Evolutionary conservation across 2,797 vertebrate species (phyloP).

Genomic region (Megaceryle alcyon): DNA sequence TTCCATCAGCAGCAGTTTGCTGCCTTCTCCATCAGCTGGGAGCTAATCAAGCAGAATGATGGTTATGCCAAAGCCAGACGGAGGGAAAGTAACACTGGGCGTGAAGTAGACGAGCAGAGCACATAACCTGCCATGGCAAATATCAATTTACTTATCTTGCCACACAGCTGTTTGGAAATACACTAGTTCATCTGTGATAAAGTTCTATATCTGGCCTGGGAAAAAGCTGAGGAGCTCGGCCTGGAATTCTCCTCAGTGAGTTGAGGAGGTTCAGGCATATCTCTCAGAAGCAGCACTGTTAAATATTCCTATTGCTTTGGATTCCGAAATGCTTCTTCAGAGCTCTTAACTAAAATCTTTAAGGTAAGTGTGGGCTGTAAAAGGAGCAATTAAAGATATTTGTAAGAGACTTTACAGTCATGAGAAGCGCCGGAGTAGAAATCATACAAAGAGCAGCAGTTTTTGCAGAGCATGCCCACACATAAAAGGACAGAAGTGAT

Average conservation of each 20-base stretch:
- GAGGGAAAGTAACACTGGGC: neutral
- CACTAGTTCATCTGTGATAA: neutral
- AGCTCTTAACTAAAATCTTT: neutral
- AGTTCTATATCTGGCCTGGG: neutral
- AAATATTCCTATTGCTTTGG: neutral
- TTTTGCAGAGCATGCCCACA: neutral
- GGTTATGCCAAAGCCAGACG: neutral
- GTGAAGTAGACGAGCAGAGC: neutral
- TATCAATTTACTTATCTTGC: neutral
- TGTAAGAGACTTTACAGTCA: neutral
- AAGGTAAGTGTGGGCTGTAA: neutral
- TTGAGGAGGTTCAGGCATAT: neutral
- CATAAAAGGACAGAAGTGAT: neutral
- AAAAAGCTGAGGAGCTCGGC: neutral
- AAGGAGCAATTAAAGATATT: neutral
- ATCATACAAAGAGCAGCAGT: neutral
- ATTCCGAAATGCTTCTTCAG: neutral
- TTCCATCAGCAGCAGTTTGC: neutral
- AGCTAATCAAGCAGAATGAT: neutral
- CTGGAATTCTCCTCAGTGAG: neutral
- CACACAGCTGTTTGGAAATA: neutral
- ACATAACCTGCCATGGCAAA: neutral
- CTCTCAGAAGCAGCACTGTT: neutral
- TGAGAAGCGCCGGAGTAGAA: neutral
- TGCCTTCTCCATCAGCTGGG: neutral